Percentiles rank a stretch among this genome's conserved stretches.
Conservation (phyloP, 2,888 invertebrate species). For the Colostygia pectinataria region DNA sequence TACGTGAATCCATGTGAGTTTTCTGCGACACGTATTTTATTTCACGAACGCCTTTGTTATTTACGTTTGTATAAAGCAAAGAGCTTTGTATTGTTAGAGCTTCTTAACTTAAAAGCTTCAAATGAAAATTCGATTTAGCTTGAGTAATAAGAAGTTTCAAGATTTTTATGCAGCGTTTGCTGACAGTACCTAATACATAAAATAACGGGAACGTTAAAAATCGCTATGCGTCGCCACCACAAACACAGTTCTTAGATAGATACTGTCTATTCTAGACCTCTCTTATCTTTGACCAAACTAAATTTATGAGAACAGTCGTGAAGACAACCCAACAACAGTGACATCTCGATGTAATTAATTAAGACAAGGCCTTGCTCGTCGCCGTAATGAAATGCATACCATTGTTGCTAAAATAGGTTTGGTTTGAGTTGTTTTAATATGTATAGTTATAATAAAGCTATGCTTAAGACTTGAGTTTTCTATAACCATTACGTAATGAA, state of each 20-base stretch:
- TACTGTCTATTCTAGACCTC: neutral
- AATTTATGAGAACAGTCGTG: slow-evolving; percentile 54
- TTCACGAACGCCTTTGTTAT: slow-evolving; percentile 3
- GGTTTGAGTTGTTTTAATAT: slow-evolving; percentile 37
- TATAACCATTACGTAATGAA: no score
- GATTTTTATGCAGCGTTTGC: slow-evolving; percentile 6
- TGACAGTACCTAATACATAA: no score
- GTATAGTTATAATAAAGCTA: no score
- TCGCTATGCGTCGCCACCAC: no score
- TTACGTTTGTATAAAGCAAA: slow-evolving; percentile 5
- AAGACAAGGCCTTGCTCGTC: slow-evolving; percentile 45
- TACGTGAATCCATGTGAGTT: neutral
- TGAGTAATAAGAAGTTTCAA: neutral
- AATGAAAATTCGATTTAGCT: slow-evolving; percentile 4
- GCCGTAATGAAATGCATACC: slow-evolving; percentile 29
- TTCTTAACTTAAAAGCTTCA: slow-evolving; percentile 22
- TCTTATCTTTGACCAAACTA: slow-evolving; percentile 34
- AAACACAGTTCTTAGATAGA: no score
- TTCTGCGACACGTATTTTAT: slow-evolving; percentile 3
- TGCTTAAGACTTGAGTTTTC: no score
- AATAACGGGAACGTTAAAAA: no score
- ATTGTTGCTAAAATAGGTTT: slow-evolving; percentile 23
- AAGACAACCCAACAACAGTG: slow-evolving; percentile 51
- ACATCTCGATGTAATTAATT: slow-evolving; percentile 67
- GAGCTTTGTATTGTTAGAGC: slow-evolving; percentile 27